Conservation (phyloP, 2,888 invertebrate species). For the Cotesia congregata region DNA sequence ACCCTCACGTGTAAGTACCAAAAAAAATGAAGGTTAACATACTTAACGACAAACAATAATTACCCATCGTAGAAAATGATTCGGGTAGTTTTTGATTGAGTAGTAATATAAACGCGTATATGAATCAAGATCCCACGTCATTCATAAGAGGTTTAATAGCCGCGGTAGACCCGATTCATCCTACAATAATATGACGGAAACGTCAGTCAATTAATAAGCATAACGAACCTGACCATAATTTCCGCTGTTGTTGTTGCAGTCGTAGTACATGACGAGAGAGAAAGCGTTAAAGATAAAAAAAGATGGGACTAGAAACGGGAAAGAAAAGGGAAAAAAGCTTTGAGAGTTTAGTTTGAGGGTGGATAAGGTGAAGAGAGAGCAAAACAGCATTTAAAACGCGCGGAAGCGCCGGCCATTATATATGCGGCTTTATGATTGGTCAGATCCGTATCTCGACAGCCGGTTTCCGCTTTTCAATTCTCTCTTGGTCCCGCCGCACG, state of each 20-base stretch:
- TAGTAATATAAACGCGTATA: background rate
- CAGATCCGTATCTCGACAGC: constrained; percentile 70
- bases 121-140: constrained; percentile 10
- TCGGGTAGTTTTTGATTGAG: constrained; percentile 3
- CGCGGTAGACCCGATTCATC: constrained; percentile 45
- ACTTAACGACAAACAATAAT: background rate
- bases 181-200: constrained; percentile 68
- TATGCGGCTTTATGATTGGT: constrained; percentile 69
- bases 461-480: constrained; percentile 68
- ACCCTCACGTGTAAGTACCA: background rate
- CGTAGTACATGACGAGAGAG: constrained; percentile 8
- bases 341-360: constrained; percentile 41
- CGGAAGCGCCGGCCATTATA: constrained; percentile 65
- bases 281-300: constrained; percentile 34
- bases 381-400: constrained; percentile 31
- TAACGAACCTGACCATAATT: constrained; percentile 69
- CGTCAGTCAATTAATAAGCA: constrained; percentile 70
- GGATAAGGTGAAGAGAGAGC: constrained; percentile 23
- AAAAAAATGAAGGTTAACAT: background rate
- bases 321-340: constrained; percentile 42
- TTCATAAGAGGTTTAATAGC: constrained; percentile 10
- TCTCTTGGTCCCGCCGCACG: constrained; percentile 52
- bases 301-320: constrained; percentile 15
- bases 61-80: background rate
- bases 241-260: constrained; percentile 60